Percentiles rank a stretch among this genome's conserved stretches.
Evolutionary conservation across 2,888 invertebrate species (phyloP).

Genomic region (Gymnoscelis rufifasciata): DNA sequence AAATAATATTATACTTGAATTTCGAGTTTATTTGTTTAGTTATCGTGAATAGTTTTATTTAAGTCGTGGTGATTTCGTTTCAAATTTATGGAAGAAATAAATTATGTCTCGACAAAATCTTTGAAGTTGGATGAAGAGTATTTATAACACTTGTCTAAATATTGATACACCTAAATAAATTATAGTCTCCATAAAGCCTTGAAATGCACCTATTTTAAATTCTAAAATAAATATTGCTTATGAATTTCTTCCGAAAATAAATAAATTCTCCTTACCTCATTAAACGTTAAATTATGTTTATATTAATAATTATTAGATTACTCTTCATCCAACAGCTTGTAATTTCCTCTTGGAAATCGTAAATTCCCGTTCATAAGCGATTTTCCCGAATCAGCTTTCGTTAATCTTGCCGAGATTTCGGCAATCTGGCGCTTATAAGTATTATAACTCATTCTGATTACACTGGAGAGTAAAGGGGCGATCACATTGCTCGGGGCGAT

Average conservation of each 20-base stretch:
- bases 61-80: no score
- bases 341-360: background rate
- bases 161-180: no score
- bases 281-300: background rate
- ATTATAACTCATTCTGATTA: conserved; percentile 24
- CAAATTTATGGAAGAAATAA: no score
- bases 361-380: conserved; percentile 15
- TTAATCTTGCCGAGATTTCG: background rate
- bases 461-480: conserved; percentile 22
- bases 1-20: background rate
- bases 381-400: conserved; percentile 8
- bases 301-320: background rate
- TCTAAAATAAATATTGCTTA: no score
- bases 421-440: conserved; percentile 18
- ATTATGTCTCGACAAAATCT: no score
- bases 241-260: no score
- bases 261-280: no score
- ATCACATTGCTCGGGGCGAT: conserved; percentile 10
- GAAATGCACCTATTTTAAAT: no score
- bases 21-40: background rate
- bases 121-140: no score
- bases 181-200: no score
- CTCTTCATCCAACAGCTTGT: background rate
- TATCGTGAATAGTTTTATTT: no score
- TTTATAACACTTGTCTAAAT: no score